Percentiles rank a stretch among this genome's conserved stretches.
Conservation (phyloP, 2,113 vertebrate species). For the Zapus hudsonius region DNA sequence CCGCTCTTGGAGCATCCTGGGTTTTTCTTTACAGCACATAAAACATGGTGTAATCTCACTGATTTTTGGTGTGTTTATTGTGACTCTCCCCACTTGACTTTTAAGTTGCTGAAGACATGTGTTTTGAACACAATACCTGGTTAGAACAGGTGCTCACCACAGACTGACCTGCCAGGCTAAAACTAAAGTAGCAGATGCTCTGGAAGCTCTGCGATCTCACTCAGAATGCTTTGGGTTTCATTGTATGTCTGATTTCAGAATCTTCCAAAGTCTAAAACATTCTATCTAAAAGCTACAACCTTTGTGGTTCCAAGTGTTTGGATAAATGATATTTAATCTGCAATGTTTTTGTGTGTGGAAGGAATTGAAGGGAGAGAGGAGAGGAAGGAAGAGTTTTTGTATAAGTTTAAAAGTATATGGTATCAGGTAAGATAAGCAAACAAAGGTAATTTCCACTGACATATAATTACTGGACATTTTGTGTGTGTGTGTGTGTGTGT, state of each 20-base stretch:
- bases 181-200: background rate
- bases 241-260: background rate
- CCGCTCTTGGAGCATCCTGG: background rate
- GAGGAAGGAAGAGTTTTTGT: background rate
- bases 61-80: background rate
- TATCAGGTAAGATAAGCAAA: background rate
- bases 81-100: background rate
- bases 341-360: background rate
- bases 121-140: background rate
- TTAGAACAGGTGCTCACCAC: slow-evolving; percentile 5
- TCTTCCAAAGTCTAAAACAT: background rate
- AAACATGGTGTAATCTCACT: background rate
- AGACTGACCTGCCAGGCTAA: background rate
- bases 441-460: background rate
- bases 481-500: no score
- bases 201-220: background rate
- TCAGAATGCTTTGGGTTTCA: background rate
- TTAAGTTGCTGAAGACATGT: background rate
- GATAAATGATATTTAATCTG: background rate
- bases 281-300: background rate
- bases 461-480: background rate
- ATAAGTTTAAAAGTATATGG: background rate
- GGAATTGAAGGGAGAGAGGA: no score
- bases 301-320: background rate
- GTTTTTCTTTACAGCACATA: background rate